phyloP scores from a whole-genome alignment of 2,888 invertebrate species.

The Laspeyria flexula region DNA sequence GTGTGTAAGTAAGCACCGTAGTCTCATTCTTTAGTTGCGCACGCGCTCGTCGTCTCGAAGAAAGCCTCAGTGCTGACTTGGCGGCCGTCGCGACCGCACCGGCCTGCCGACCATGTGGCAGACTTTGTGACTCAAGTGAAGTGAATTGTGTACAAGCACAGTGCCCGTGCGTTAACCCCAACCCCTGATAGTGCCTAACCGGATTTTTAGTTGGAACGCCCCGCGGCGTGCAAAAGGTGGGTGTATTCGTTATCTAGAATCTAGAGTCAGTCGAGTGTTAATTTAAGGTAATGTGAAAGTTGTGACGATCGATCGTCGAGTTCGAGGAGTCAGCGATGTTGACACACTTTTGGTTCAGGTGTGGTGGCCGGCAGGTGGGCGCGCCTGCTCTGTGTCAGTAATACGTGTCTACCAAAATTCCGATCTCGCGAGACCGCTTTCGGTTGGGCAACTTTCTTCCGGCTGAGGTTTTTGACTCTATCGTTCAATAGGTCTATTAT shows the following conservation, averaged over 20 bases:
- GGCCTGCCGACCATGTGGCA: constrained; percentile 78
- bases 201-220: constrained; percentile 78
- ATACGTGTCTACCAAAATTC: constrained; percentile 81
- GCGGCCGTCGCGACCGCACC: constrained; percentile 80
- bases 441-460: constrained; percentile 79
- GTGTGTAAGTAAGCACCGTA: constrained; percentile 64
- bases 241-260: constrained; percentile 51
- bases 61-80: constrained; percentile 83
- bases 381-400: constrained; percentile 73
- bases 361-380: constrained; percentile 80
- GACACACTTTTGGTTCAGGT: constrained; percentile 84
- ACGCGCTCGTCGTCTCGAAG: constrained; percentile 73
- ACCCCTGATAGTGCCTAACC: constrained; percentile 83
- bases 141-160: constrained; percentile 80
- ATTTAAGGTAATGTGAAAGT: constrained; percentile 85
- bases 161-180: constrained; percentile 83
- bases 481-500: constrained; percentile 19
- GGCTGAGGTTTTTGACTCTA: constrained; percentile 48
- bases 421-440: constrained; percentile 79
- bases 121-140: constrained; percentile 78
- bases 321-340: constrained; percentile 77
- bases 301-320: constrained; percentile 75
- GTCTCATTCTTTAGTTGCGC: constrained; percentile 76
- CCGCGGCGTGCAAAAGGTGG: constrained; percentile 77
- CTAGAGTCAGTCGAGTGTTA: constrained; percentile 66